These are phyloP conservation scores for Dendroctonus ponderosae DNA, from an alignment of 1,140 invertebrate species.

Conservation along the genomic window DNA sequence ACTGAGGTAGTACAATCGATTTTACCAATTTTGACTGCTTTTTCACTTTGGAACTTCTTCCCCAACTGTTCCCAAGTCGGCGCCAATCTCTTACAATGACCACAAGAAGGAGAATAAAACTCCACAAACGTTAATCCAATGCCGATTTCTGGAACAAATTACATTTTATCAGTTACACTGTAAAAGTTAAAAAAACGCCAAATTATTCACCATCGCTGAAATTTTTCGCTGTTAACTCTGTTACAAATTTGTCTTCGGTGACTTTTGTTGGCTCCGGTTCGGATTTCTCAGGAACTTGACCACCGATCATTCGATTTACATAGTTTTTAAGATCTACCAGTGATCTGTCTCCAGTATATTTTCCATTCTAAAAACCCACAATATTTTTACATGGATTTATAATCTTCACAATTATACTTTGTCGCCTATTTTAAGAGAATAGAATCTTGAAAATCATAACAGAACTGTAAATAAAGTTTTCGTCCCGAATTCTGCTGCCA, in stretches of 20 bases:
- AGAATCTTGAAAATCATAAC: neutral
- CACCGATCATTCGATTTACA: slow-evolving; percentile 60
- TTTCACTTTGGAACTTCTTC: slow-evolving; percentile 58
- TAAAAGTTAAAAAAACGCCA: neutral
- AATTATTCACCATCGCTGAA: slow-evolving; percentile 58
- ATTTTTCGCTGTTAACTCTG: slow-evolving; percentile 62
- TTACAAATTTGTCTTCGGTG: slow-evolving; percentile 42
- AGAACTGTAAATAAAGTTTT: too few relatives aligned
- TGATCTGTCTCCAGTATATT: slow-evolving; percentile 67
- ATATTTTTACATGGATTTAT: neutral
- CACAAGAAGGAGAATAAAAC: slow-evolving; percentile 80
- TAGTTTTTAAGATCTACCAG: slow-evolving; percentile 65
- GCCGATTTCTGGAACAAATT: slow-evolving; percentile 50
- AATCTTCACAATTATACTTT: neutral
- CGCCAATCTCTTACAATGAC: slow-evolving; percentile 69
- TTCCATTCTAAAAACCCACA: slow-evolving; percentile 59
- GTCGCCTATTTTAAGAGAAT: neutral
- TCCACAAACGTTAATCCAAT: slow-evolving; percentile 69
- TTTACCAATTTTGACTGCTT: slow-evolving; percentile 63
- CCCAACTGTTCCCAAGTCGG: slow-evolving; percentile 72
- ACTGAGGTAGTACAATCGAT: slow-evolving; percentile 67
- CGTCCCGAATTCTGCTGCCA: too few relatives aligned
- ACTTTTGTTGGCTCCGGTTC: slow-evolving; percentile 35
- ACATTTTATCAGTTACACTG: neutral
- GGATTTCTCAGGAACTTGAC: slow-evolving; percentile 42